phyloP scores from a whole-genome alignment of 2,113 vertebrate species.

The Maccullochella peelii region DNA sequence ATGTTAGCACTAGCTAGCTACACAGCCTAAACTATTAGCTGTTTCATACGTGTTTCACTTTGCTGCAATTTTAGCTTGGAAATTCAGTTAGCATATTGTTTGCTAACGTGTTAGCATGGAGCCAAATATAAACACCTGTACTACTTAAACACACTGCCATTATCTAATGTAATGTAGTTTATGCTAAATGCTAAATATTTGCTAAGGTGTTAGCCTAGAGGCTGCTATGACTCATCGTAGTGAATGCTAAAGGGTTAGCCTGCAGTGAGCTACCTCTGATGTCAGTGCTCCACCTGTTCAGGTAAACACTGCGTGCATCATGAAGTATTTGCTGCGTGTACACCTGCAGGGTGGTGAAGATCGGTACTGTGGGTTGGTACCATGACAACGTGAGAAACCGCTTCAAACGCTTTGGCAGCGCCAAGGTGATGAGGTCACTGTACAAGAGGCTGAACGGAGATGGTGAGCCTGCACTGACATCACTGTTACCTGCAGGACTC shows the following conservation, averaged over 20 bases:
- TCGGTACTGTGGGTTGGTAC: conserved; percentile 93
- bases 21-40: too few relatives aligned
- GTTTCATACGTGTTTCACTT: too few relatives aligned
- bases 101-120: not conserved
- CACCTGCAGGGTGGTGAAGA: conserved; percentile 87
- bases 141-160: not conserved
- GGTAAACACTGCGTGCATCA: not conserved
- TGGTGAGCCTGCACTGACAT: conserved; percentile 57
- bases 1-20: too few relatives aligned
- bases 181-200: too few relatives aligned
- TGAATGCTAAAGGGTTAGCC: too few relatives aligned
- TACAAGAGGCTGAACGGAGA: conserved; percentile 87
- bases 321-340: not conserved
- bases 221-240: not conserved
- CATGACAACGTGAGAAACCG: conserved; percentile 90
- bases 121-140: not conserved
- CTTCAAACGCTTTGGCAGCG: conserved; percentile 94
- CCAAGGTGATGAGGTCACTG: conserved; percentile 93
- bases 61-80: too few relatives aligned
- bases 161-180: too few relatives aligned
- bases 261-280: too few relatives aligned
- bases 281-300: not conserved
- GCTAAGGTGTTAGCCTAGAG: too few relatives aligned
- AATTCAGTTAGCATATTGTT: not conserved
- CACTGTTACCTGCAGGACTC: not conserved